Conservation (phyloP, 2,113 vertebrate genomes). For the Pterocles gutturalis region DNA sequence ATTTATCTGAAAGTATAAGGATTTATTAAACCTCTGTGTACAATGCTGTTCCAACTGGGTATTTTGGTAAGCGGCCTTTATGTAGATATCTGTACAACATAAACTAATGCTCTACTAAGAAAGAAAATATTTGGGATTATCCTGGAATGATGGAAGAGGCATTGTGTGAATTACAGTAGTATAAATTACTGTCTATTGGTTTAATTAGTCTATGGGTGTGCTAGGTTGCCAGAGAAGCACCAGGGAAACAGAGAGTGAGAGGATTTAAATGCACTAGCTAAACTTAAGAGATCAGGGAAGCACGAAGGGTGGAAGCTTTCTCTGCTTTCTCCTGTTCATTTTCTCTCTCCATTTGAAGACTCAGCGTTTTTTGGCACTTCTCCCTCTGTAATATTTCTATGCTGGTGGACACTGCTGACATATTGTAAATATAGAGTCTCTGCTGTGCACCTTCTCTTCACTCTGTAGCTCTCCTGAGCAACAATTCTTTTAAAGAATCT, state of each 20-base stretch:
- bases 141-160: background rate
- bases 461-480: background rate
- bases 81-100: background rate
- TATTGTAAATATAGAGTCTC: background rate
- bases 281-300: background rate
- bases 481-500: background rate
- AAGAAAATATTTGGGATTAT: slow-evolving; percentile 4
- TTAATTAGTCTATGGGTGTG: background rate
- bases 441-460: background rate
- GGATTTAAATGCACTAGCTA: background rate
- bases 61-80: slow-evolving; percentile 21
- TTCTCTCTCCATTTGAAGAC: background rate
- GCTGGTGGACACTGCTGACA: background rate
- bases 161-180: background rate
- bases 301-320: background rate
- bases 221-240: background rate
- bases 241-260: background rate
- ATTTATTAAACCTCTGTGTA: background rate
- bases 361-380: background rate
- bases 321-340: background rate
- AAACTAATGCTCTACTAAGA: background rate
- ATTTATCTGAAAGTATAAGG: background rate
- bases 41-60: background rate
- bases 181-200: background rate
- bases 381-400: background rate